phyloP scores from a whole-genome alignment of 2,113 vertebrate genomes.

The Sporophila hypoxantha region DNA sequence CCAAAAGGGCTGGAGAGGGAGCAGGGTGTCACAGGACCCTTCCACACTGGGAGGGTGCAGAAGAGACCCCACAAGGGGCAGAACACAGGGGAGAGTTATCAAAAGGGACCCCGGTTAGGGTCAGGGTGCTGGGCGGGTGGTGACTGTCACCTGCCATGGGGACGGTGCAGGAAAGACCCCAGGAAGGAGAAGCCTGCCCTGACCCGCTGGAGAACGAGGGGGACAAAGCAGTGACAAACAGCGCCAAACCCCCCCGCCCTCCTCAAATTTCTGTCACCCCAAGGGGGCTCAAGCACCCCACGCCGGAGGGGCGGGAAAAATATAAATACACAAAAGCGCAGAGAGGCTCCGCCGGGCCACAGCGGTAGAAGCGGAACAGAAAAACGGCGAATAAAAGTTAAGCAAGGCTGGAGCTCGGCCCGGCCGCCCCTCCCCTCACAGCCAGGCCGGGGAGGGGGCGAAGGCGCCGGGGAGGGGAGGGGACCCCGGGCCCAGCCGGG shows the following conservation, averaged over 20 bases:
- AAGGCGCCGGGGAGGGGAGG: not conserved
- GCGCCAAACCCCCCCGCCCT: too few species aligned
- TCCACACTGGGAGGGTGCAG: not conserved
- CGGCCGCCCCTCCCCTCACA: not conserved
- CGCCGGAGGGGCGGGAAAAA: not conserved
- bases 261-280: not conserved
- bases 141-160: not conserved
- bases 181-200: not conserved
- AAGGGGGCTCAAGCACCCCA: not conserved
- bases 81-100: fast-evolving
- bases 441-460: not conserved
- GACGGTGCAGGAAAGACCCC: not conserved
- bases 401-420: not conserved
- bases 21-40: not conserved
- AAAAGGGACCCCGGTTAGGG: not conserved
- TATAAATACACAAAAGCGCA: not conserved
- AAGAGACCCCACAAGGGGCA: not conserved
- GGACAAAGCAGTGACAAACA: not conserved
- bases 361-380: not conserved
- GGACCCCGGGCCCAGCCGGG: not conserved
- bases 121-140: not conserved
- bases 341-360: not conserved
- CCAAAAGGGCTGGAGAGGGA: too few species aligned
- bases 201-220: not conserved
- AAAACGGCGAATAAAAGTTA: not conserved